Conservation (phyloP, 2,888 invertebrate species). For the Leptinotarsa rubiginosa region DNA sequence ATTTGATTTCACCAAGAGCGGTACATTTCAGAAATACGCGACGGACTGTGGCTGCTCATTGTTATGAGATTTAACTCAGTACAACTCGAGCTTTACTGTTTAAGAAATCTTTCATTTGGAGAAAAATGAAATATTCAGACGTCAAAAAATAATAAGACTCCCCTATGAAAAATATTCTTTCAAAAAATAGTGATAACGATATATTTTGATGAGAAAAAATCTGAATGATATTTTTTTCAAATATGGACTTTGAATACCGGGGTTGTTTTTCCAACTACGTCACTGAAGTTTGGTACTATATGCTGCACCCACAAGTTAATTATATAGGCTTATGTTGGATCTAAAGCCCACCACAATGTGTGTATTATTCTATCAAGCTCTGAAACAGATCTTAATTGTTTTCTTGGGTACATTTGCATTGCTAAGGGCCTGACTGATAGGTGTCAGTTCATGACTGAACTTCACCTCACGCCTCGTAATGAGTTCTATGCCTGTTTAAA, state of each 20-base stretch:
- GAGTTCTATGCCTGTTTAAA: slow-evolving; percentile 50
- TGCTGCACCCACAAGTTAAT: slow-evolving; percentile 54
- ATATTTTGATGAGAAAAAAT: too few relatives aligned
- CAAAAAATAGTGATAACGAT: too few relatives aligned
- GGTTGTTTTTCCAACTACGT: not conserved
- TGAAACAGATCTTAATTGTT: slow-evolving; percentile 56
- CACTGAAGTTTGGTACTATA: slow-evolving; percentile 13
- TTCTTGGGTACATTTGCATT: slow-evolving; percentile 59
- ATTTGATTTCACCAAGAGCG: too few relatives aligned
- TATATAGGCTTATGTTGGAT: slow-evolving; percentile 51
- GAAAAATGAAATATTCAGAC: too few relatives aligned
- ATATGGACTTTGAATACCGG: not conserved
- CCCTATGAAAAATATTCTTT: too few relatives aligned
- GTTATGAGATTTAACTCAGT: too few relatives aligned
- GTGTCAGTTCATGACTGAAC: slow-evolving; percentile 59
- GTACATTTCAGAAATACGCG: too few relatives aligned
- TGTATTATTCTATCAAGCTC: slow-evolving; percentile 55
- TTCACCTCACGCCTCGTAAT: slow-evolving; percentile 56
- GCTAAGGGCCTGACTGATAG: slow-evolving; percentile 62
- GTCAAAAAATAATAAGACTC: too few relatives aligned
- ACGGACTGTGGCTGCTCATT: too few relatives aligned
- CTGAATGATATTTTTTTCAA: not conserved
- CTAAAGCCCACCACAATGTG: slow-evolving; percentile 52
- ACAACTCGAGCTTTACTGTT: too few relatives aligned
- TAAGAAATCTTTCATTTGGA: too few relatives aligned